Conservation (phyloP, 2,888 invertebrate genomes). For the Ommatoiulus sabulosus region DNA sequence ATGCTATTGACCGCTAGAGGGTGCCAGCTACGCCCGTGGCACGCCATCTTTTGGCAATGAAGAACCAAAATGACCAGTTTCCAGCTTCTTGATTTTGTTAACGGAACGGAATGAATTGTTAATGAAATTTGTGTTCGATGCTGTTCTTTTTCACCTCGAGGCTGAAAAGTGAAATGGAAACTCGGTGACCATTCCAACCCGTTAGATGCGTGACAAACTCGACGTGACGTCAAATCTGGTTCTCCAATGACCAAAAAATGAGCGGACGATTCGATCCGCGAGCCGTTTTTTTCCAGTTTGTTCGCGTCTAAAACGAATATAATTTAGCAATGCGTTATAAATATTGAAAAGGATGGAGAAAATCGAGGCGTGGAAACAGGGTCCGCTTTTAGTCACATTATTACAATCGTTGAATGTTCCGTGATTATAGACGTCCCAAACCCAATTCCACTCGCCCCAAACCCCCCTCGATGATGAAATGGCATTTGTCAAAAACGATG, state of each 20-base stretch:
- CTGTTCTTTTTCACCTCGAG: background rate
- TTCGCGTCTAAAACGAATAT: constrained; percentile 1
- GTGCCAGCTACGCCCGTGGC: background rate
- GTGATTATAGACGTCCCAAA: background rate
- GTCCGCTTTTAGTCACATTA: background rate
- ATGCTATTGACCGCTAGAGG: background rate
- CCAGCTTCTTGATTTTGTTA: background rate
- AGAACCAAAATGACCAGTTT: too few species aligned
- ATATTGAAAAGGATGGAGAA: constrained; percentile 4
- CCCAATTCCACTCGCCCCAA: background rate
- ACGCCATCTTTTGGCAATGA: too few species aligned
- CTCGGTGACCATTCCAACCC: background rate
- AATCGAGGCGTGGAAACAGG: constrained; percentile 12
- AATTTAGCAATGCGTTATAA: constrained; percentile 23
- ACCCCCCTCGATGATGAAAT: background rate
- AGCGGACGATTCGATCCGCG: background rate
- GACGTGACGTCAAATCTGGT: background rate
- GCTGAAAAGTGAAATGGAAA: background rate
- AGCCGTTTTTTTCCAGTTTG: background rate
- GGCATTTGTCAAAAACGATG: constrained; percentile 11
- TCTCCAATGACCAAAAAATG: background rate
- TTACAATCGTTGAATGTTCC: constrained; percentile 11
- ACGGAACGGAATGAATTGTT: background rate
- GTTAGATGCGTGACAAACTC: background rate
- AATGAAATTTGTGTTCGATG: background rate